Evolutionary conservation across 1,140 invertebrate genomes (phyloP).

Genomic region (Artemia franciscana): DNA sequence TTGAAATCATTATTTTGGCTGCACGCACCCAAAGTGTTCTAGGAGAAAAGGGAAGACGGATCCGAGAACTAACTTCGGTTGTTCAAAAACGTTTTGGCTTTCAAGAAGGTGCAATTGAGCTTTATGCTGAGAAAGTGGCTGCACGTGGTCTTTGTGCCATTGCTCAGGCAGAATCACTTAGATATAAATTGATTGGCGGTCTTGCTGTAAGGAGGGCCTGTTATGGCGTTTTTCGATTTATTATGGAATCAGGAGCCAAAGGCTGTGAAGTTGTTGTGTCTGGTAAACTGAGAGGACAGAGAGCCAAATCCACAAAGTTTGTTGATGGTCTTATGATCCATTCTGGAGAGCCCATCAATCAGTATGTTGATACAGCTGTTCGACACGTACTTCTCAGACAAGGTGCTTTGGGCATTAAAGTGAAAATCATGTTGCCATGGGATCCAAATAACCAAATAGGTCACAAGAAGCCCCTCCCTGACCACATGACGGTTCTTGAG

Average conservation of each 20-base stretch:
- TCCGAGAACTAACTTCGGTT: constrained; percentile 88
- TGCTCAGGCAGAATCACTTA: constrained; percentile 91
- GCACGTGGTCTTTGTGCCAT: constrained; percentile 94
- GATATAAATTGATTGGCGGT: constrained; percentile 95
- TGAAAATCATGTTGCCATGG: constrained; percentile 98
- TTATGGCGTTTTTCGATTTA: constrained; percentile 95
- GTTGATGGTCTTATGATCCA: constrained; percentile 99
- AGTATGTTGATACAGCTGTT: constrained; percentile 94
- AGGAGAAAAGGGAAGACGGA: constrained; percentile 76
- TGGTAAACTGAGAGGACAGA: constrained; percentile 91
- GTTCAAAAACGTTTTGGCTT: constrained; percentile 96
- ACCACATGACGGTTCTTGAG: constrained; percentile 83
- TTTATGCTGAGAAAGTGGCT: constrained; percentile 97
- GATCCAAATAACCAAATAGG: constrained; percentile 90
- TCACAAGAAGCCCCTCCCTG: constrained; percentile 86
- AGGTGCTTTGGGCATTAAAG: constrained; percentile 75
- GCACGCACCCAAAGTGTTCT: constrained; percentile 95
- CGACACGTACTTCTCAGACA: constrained; percentile 89
- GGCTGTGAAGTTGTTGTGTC: constrained; percentile 97
- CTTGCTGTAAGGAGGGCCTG: constrained; percentile 76
- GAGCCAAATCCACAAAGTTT: constrained; percentile 99
- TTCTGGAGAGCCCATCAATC: constrained; percentile 91
- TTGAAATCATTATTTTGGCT: constrained; percentile 96
- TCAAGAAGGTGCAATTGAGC: constrained; percentile 71
- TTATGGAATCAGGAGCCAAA: constrained; percentile 94